Evolutionary conservation across 1,140 invertebrate species (phyloP), one percentile per base, ranked within the genome.

Genomic region (Wasmannia auropunctata): DNA sequence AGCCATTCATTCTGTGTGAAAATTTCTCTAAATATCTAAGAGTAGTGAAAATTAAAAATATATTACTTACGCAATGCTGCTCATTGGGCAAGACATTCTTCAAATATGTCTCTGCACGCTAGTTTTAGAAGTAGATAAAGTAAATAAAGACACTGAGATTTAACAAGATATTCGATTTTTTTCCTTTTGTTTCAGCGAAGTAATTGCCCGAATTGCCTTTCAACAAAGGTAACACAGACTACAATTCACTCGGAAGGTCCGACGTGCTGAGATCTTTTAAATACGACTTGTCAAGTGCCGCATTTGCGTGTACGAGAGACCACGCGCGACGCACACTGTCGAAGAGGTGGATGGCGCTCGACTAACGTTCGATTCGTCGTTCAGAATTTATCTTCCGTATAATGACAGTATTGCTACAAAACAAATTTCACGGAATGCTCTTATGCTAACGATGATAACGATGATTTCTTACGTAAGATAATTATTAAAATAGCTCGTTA

Each of bases 11-110:
- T n/a, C n/a, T n/a, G n/a, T n/a, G n/a, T n/a, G n/a, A n/a, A n/a
- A n/a, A 7, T 40, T 3, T 16, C 6, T 31, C 37, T 56, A 22
- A 43, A 0, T 46, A n/a, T 46, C 11, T 72, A 58, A 43, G 19
- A 54, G 11, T 54, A 40, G 56, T 25, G 5, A n/a, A 25, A 63
- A 31, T 31, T 19, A 34, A 70, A 40, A 85, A 11, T 11, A 5
- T 43, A 6, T 74, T 86, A 91, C 90, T 91, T 85, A 91, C 90
- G 46, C 5, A 28, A 85, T 65, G 22, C 16, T 46, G 2, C 19
- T 51, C 14, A 86, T 25, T 2, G 90, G 89, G 8, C 90, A 91
- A 25, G 88, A 87, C 90, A 91, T 91, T 10, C n/a, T 70, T 77
- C 19, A 46, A 19, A 43, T 60, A 37, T 65, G 11, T 43, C 10